These are phyloP conservation scores for Myotis lucifugus DNA, from an alignment of 2,113 vertebrate species.

Conservation along the genomic window DNA sequence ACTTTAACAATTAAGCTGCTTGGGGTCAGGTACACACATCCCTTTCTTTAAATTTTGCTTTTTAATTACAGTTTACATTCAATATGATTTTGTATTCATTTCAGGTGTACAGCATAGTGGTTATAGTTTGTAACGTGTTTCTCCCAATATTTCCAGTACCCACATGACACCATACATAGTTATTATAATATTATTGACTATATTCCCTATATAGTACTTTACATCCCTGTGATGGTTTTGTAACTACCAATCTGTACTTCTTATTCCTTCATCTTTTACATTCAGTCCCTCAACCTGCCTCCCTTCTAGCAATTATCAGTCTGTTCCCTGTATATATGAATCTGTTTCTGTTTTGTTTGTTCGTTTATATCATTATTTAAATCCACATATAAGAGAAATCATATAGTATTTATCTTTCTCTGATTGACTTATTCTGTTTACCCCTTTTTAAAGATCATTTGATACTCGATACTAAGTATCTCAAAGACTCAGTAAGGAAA, in stretches of 20 bases:
- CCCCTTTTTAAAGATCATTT: background rate
- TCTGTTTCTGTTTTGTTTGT: background rate
- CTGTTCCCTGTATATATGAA: background rate
- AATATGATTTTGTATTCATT: background rate
- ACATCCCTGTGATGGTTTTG: background rate
- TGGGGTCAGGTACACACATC: background rate
- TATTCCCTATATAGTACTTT: background rate
- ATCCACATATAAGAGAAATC: background rate
- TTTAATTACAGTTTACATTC: background rate
- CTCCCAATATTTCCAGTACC: background rate
- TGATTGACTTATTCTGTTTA: background rate
- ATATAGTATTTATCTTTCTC: background rate
- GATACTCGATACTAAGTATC: background rate
- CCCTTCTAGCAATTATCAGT: background rate
- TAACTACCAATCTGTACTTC: background rate
- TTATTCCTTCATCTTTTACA: background rate
- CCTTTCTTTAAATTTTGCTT: background rate
- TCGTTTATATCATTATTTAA: background rate
- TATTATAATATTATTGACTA: background rate
- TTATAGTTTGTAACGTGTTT: background rate
- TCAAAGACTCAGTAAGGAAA: constrained; percentile 15
- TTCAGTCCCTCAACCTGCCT: background rate
- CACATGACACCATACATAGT: background rate
- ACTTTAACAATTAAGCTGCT: background rate
- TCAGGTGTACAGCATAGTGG: background rate